These are phyloP conservation scores for Perca flavescens DNA, from an alignment of 2,113 vertebrate genomes.

Conservation along the genomic window DNA sequence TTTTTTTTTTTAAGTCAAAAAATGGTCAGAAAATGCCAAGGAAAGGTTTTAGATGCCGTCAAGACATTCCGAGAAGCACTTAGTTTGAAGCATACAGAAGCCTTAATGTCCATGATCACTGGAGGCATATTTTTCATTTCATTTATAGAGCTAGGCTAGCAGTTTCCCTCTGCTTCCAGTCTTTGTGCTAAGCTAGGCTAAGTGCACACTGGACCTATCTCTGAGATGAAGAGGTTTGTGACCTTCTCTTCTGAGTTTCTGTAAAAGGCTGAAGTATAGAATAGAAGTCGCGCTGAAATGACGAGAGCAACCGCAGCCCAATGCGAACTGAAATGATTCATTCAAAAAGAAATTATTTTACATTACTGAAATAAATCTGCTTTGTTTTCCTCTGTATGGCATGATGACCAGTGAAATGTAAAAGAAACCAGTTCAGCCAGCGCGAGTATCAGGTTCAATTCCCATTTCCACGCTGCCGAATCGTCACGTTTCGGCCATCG, in stretches of 20 bases:
- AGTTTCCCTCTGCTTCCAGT: conserved; percentile 14
- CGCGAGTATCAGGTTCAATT: not conserved
- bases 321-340: conserved; percentile 42
- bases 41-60: not conserved
- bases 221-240: not conserved
- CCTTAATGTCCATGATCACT: not conserved
- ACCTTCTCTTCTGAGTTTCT: not conserved
- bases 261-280: not conserved
- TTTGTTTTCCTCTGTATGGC: conserved; percentile 63
- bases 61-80: not conserved
- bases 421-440: conserved; percentile 61
- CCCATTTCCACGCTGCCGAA: not conserved
- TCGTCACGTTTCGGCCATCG: not conserved
- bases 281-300: not conserved
- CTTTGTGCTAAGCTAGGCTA: conserved; percentile 34
- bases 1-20: not conserved
- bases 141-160: not conserved
- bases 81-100: conserved; percentile 18
- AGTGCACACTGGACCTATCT: conserved; percentile 10
- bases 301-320: conserved; percentile 45
- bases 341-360: conserved; percentile 39
- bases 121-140: not conserved
- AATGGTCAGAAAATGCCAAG: not conserved
- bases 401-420: conserved; percentile 78
- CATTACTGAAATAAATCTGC: conserved; percentile 49